Percentiles rank a stretch among this genome's conserved stretches.
Evolutionary conservation across 2,888 invertebrate species (phyloP).

Genomic region (Caradrina kadenii): DNA sequence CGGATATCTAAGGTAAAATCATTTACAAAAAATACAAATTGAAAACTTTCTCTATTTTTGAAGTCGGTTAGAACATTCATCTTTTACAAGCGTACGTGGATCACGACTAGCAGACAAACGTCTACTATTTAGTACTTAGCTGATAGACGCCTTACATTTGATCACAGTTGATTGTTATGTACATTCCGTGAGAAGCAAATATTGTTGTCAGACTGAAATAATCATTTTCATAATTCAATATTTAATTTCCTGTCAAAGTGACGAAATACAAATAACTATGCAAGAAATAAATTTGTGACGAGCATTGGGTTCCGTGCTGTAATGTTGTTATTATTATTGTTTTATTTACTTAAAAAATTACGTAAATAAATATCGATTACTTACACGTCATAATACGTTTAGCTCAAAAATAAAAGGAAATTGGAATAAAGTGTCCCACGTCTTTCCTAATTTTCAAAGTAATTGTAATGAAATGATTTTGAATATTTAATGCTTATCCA

Average conservation of each 20-base stretch:
- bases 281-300: neutral
- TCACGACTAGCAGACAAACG: neutral
- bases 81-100: neutral
- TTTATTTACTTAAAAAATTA: no score
- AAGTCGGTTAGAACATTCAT: neutral
- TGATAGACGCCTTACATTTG: constrained; percentile 8
- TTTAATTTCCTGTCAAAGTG: constrained; percentile 25
- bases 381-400: no score
- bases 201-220: constrained; percentile 8
- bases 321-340: no score
- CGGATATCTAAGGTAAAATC: no score
- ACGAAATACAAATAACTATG: constrained; percentile 14
- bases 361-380: no score
- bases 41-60: no score
- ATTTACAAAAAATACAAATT: no score
- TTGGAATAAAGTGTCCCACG: no score
- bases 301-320: constrained; percentile 1
- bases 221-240: constrained; percentile 19
- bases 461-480: no score
- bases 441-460: no score
- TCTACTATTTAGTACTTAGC: neutral
- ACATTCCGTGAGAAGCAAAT: constrained; percentile 18
- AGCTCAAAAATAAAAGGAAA: no score
- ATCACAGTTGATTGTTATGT: constrained; percentile 5
- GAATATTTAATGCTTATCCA: no score